Evolutionary conservation across 2,113 vertebrate species (phyloP), one percentile per base, ranked within the genome.

Genomic region (Aspiorhynchus laticeps): DNA sequence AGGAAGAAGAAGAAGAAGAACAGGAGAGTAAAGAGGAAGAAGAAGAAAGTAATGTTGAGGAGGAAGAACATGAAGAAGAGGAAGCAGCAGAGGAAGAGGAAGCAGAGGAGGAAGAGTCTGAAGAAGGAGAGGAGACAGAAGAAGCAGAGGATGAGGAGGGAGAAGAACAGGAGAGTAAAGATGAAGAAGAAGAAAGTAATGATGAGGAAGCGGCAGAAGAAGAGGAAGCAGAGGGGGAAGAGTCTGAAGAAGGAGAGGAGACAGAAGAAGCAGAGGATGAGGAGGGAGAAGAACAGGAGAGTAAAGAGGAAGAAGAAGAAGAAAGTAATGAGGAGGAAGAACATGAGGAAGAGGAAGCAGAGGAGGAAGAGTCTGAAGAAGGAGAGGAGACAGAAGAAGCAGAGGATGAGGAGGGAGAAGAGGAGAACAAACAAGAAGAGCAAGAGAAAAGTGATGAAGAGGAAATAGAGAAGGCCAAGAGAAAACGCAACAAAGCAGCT

Each of bases 401-500:
- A 14, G 71, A 85, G 0, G 86, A 87, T 2, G 48, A 80, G 9
- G 43, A 43, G 10, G 43, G 12, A 2, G 43, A 46, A 3, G 43
- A 46, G 10, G 10, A 46, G 43, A 0, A 12, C 10, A 43, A 43
- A 12, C n/a, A n/a, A n/a, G n/a, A n/a, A n/a, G n/a, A n/a, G n/a
- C n/a, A n/a, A n/a, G n/a, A n/a, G n/a, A n/a, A n/a, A n/a, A n/a
- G n/a, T n/a, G n/a, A n/a, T n/a, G 88, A 21, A 0, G 89, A 88
- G 1, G 89, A 88, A 0, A 75, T 11, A 0, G 87, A 51, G 0
- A 69, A 85, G 21, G 7, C 41, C 14, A 88, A 88, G 4, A 88
- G 84, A 0, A 86, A 89, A 26, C 86, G 5, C 1, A 83, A 91
- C 0, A 85, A 90, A 48, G 86, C 91, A 15, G 65, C 91, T 86